Base-by-base conservation (phyloP, 1,140 invertebrate species). In the Formica exsecta region DNA sequence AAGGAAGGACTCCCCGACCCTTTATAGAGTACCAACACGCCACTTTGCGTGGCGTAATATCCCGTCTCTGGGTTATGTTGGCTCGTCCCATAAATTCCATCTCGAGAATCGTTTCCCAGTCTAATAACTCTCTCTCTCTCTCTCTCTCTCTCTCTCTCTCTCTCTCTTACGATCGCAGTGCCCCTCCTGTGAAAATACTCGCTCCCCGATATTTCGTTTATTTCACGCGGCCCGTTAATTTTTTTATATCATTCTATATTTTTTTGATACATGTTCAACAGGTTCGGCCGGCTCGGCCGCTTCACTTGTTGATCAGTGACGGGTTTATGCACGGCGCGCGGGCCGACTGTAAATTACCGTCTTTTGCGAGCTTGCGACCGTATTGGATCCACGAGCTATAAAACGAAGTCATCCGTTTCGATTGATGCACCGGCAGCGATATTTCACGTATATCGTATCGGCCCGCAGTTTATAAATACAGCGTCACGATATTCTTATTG, bases 21-120 rank as follows among this genome's bases (percentile, higher is more conserved):
- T 85, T 89, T 85, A 89, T 87, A 70, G 62, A 36, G 29, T 57
- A 64, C 66, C 68, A 64, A 76, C 86, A 85, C 61, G 79, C 80
- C 75, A 89, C 61, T 57, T 79, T 62, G 86, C 75, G 75, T 87
- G 74, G 41, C 54, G 32, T 87, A 89, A 89, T 89, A 75, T 84
- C 71, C 44, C 68, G 41, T 77, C 51, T 66, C 59, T 74, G 62
- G 51, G 79, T 51, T 51, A 51, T 85, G 59, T 75, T 64, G n/a
- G 51, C 68, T 84, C 41, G 29, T 75, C 41, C 36, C 51, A 61
- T 83, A 87, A 87, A 76, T 77, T 87, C 25, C 48, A 16, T 51
- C 84, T 66, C 59, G 22, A 61, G 77, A 68, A 22, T 83, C 25
- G 54, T 73, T 86, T 54, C 44, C 25, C 44, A 57, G 57, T n/a